These are phyloP conservation scores for Nemapogon koenigi DNA, from an alignment of 2,888 invertebrate species.

Conservation along the genomic window DNA sequence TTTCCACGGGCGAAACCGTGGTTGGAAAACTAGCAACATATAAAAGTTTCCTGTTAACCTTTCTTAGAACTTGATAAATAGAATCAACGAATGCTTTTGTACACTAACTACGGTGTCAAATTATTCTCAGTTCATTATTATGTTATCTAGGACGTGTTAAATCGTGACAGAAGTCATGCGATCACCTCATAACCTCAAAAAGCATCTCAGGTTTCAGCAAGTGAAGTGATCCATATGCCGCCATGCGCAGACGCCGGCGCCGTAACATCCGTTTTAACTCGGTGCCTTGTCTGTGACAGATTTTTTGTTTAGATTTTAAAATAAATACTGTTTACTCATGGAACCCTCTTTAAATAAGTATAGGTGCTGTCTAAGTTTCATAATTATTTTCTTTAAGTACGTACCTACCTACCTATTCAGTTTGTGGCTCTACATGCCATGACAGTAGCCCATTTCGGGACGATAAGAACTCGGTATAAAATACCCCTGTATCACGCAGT, in stretches of 20 bases:
- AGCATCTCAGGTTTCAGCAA: conserved; percentile 9
- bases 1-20: too few relatives aligned
- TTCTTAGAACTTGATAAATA: too few relatives aligned
- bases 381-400: too few relatives aligned
- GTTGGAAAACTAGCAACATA: too few relatives aligned
- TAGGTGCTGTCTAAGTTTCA: too few relatives aligned
- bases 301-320: conserved; percentile 8
- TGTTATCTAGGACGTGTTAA: conserved; percentile 14
- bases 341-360: conserved; percentile 4
- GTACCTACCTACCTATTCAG: too few relatives aligned
- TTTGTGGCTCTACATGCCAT: too few relatives aligned
- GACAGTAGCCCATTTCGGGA: too few relatives aligned
- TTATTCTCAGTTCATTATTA: conserved; percentile 38
- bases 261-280: conserved; percentile 25
- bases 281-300: conserved; percentile 7
- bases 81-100: too few relatives aligned
- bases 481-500: too few relatives aligned
- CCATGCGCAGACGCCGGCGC: conserved; percentile 24
- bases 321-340: conserved; percentile 6
- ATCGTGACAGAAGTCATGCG: conserved; percentile 30
- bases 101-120: conserved; percentile 3
- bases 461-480: too few relatives aligned
- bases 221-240: conserved; percentile 8
- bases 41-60: too few relatives aligned
- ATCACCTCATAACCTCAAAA: conserved; percentile 35